Base-by-base conservation (phyloP, 2,797 vertebrate species). In the Mionectes olivaceus region DNA sequence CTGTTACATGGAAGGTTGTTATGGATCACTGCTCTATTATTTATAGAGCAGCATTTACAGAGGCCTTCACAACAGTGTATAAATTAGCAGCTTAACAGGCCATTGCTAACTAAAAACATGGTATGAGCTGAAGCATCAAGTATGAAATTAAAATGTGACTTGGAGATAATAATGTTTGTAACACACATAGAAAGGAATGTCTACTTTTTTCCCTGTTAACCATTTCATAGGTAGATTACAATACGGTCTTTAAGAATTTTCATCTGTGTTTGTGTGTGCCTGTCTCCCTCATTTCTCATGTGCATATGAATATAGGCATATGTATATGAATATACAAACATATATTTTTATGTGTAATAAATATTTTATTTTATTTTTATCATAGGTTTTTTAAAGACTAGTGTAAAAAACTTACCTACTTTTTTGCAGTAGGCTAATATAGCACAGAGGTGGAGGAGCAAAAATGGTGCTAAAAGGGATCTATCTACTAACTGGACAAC, bases 11-110 rank as follows among this genome's bases (percentile, higher is more conserved):
- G 98, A 98, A 98, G 98, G 98, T 98, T 98, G 98, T 97, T 98
- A 98, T 98, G 97, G 98, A 98, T 98, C 95, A 97, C 94, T 97
- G 98, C 97, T 98, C 98, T 99, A 98, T 99, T 98, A 98, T 99
- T 98, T 98, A 98, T 96, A 97, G 98, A 98, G 95, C 97, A 97
- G 96, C 96, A 96, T 98, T 98, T 98, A 95, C 97, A 97, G 98
- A 97, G 97, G 96, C 96, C 97, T 98, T 98, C 97, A 97, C 97
- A 98, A 98, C 97, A 97, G 97, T 97, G 97, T 98, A 98, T 98
- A 98, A 98, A 98, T 98, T 98, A 98, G 96, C 94, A 97, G 97
- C 96, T 97, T 98, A 98, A 98, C 97, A 98, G 97, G 92, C 97
- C 97, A 97, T 97, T 64, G 64, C 98, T 97, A 97, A 97, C 96